Evolutionary conservation across 2,113 vertebrate genomes (phyloP).

Genomic region (Cervus canadensis): DNA sequence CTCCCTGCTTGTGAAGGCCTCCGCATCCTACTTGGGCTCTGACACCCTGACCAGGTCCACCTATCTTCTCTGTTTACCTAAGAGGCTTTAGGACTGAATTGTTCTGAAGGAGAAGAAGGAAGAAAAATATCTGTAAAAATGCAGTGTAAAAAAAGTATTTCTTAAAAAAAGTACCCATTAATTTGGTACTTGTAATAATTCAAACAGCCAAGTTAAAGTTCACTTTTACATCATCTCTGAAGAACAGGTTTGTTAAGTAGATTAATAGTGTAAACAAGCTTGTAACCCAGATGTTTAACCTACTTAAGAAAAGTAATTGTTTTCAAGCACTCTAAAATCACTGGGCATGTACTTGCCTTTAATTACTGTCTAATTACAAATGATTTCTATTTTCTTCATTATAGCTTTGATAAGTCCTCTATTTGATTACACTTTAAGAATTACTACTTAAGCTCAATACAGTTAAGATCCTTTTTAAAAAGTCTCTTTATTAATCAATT

Average conservation of each 20-base stretch:
- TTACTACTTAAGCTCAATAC: slow-evolving; percentile 27
- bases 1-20: neutral
- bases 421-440: slow-evolving; percentile 50
- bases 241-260: slow-evolving; percentile 69
- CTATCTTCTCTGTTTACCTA: neutral
- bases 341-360: slow-evolving; percentile 62
- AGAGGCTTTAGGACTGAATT: neutral
- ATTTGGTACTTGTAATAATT: slow-evolving; percentile 24
- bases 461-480: slow-evolving; percentile 49
- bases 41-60: neutral
- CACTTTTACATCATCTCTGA: slow-evolving; percentile 50
- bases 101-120: neutral
- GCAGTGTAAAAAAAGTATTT: neutral
- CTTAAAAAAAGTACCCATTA: neutral
- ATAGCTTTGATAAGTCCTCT: slow-evolving; percentile 51
- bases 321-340: slow-evolving; percentile 72
- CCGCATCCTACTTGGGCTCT: neutral
- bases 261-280: slow-evolving; percentile 59
- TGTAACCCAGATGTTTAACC: slow-evolving; percentile 69
- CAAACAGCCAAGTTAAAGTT: slow-evolving; percentile 20
- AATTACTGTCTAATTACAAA: slow-evolving; percentile 71
- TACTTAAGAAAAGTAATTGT: slow-evolving; percentile 73
- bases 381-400: slow-evolving; percentile 67
- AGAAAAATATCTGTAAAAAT: neutral
- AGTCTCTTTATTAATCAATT: slow-evolving; percentile 19